Conservation (phyloP, 2,888 invertebrate species). For the Drosophila borborema region DNA sequence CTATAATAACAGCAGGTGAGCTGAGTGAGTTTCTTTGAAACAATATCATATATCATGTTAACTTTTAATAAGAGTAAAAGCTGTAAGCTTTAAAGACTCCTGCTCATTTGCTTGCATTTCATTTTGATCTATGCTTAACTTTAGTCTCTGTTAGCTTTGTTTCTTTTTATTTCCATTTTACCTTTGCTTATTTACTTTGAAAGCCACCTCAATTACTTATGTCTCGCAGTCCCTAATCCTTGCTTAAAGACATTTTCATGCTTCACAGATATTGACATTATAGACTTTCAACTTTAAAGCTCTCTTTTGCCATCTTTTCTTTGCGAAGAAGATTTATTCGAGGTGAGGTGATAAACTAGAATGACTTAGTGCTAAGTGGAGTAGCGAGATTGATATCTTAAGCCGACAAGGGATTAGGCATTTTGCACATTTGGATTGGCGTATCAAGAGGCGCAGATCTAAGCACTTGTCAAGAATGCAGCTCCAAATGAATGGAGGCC, state of each 20-base stretch:
- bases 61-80: too few species aligned
- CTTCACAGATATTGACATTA: background rate
- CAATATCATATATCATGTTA: background rate
- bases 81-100: background rate
- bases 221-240: background rate
- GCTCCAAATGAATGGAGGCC: slow-evolving; percentile 14
- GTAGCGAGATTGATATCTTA: slow-evolving; percentile 53
- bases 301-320: background rate
- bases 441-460: slow-evolving; percentile 58
- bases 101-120: background rate
- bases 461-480: slow-evolving; percentile 36
- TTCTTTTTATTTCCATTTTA: background rate
- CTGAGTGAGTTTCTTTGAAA: slow-evolving; percentile 6
- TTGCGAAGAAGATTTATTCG: slow-evolving; percentile 25
- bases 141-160: background rate
- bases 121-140: background rate
- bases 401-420: slow-evolving; percentile 64
- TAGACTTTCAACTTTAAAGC: background rate
- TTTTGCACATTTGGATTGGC: slow-evolving; percentile 60
- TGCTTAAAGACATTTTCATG: background rate
- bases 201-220: background rate
- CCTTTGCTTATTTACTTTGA: too few species aligned
- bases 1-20: slow-evolving; percentile 35
- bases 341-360: slow-evolving; percentile 37
- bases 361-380: slow-evolving; percentile 52